These are phyloP conservation scores for Pyrrhosoma nymphula DNA, from an alignment of 2,888 invertebrate species.

Conservation along the genomic window DNA sequence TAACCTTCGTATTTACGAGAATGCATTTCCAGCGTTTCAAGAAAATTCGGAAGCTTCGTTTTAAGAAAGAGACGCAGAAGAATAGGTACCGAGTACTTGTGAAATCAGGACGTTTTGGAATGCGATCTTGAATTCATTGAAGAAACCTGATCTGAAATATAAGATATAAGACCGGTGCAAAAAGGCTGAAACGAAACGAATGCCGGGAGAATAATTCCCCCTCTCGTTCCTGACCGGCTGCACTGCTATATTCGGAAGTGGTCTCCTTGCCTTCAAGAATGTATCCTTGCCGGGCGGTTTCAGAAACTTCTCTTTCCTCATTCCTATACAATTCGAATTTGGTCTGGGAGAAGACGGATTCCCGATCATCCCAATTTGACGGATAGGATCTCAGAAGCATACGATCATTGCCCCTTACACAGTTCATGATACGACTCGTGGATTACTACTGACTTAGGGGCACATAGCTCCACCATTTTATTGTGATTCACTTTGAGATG, in stretches of 20 bases:
- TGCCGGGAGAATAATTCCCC: neutral
- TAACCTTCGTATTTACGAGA: too few species aligned
- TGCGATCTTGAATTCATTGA: neutral
- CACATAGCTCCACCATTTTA: too few species aligned
- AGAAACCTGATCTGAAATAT: slow-evolving; percentile 19
- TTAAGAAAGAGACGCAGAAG: neutral
- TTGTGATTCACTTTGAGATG: too few species aligned
- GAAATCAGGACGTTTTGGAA: neutral
- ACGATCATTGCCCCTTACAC: neutral
- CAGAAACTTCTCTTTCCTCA: neutral
- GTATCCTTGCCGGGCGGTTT: neutral
- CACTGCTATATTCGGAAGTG: slow-evolving; percentile 35
- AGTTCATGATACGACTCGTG: neutral
- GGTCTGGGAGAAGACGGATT: neutral
- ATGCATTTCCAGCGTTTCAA: neutral
- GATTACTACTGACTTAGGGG: neutral
- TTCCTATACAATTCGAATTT: neutral
- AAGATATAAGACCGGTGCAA: neutral
- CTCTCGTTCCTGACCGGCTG: neutral
- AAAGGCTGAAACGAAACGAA: neutral
- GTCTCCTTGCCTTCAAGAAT: slow-evolving; percentile 20
- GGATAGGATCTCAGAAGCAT: neutral
- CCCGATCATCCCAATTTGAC: neutral
- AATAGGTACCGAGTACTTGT: neutral
- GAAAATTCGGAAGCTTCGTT: neutral